Percentiles rank a stretch among this genome's conserved stretches.
Conservation (phyloP, 2,797 vertebrate genomes). For the Lepilemur septentrionalis region DNA sequence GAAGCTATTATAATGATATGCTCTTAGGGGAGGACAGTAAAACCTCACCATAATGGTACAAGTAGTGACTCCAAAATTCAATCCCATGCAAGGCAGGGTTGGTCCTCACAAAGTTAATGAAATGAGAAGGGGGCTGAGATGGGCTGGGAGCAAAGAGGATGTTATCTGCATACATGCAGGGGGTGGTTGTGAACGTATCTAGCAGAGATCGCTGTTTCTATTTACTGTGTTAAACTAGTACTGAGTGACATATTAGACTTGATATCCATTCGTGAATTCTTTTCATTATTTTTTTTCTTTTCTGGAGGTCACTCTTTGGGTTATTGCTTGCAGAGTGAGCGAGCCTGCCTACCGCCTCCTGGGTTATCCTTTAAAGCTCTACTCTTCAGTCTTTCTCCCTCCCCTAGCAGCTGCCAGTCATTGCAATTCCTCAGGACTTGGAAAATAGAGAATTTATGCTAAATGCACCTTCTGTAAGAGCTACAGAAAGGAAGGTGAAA, state of each 20-base stretch:
- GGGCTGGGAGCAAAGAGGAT: neutral
- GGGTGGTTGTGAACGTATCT: neutral
- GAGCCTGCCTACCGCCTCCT: neutral
- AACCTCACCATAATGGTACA: neutral
- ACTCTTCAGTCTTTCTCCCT: neutral
- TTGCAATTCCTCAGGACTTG: neutral
- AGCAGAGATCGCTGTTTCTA: neutral
- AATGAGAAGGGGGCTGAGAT: neutral
- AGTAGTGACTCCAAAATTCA: neutral
- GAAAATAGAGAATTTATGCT: slow-evolving; percentile 19
- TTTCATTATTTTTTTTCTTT: neutral
- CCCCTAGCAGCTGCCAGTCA: neutral
- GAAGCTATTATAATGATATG: neutral
- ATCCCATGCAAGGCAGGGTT: neutral
- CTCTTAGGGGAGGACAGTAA: neutral
- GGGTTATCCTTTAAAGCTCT: neutral
- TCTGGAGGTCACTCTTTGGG: neutral
- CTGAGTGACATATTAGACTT: neutral
- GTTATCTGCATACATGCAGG: neutral
- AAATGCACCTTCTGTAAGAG: neutral
- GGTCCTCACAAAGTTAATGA: neutral
- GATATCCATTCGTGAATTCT: neutral
- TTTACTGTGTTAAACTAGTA: neutral
- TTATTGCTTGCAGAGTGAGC: neutral
- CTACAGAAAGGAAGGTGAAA: neutral